phyloP scores from a whole-genome alignment of 2,888 invertebrate species.

The Abrostola triplasia region DNA sequence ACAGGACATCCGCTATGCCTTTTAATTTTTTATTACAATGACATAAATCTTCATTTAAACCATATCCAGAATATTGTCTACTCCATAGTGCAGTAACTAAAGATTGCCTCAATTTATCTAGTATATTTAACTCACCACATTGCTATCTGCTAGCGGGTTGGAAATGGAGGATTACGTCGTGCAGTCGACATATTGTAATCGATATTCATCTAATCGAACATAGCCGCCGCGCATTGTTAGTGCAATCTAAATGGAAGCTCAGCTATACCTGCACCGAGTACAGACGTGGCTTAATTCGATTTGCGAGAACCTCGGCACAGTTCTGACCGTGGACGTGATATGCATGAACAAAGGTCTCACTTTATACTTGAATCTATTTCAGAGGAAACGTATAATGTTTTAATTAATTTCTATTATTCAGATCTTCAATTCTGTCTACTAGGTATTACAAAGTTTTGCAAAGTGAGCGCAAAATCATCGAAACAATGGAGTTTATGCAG shows the following conservation, averaged over 20 bases:
- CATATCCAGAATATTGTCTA: conserved; percentile 34
- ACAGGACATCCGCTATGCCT: conserved; percentile 16
- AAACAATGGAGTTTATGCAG: conserved; percentile 25
- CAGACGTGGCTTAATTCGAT: conserved; percentile 68
- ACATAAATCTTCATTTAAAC: conserved; percentile 36
- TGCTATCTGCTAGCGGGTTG: conserved; percentile 32
- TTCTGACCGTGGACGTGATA: conserved; percentile 64
- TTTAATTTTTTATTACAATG: conserved; percentile 25
- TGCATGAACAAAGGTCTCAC: conserved; percentile 48
- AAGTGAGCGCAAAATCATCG: conserved; percentile 27
- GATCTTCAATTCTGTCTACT: conserved; percentile 14
- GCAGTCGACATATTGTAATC: conserved; percentile 50
- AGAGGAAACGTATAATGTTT: conserved; percentile 29
- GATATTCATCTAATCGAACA: conserved; percentile 55
- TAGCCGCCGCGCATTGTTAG: conserved; percentile 52
- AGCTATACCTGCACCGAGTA: conserved; percentile 60
- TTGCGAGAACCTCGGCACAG: conserved; percentile 66
- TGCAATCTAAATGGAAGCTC: conserved; percentile 64
- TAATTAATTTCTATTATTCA: conserved; percentile 41
- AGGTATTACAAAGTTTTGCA: conserved; percentile 14
- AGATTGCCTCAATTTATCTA: conserved; percentile 36
- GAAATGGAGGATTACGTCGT: conserved; percentile 31
- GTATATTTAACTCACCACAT: conserved; percentile 18
- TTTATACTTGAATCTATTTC: conserved; percentile 51
- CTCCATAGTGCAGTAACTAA: conserved; percentile 17